Evolutionary conservation across 2,113 vertebrate species (phyloP).

Genomic region (Malaclemys terrapin): DNA sequence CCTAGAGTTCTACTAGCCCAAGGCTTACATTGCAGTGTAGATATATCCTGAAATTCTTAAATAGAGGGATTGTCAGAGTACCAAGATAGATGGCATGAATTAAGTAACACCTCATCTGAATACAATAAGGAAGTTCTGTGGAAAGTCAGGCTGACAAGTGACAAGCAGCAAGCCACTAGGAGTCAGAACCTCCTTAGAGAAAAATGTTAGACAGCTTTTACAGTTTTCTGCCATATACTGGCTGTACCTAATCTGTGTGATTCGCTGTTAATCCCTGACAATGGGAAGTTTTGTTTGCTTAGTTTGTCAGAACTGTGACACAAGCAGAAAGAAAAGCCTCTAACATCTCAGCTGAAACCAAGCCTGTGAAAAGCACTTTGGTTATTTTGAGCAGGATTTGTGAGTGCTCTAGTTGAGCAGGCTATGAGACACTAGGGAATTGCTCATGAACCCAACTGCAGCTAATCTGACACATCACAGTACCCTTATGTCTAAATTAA

Average conservation of each 20-base stretch:
- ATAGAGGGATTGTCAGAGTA: background rate
- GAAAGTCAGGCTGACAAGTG: background rate
- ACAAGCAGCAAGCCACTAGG: background rate
- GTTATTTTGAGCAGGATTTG: background rate
- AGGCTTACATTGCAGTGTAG: too few species aligned
- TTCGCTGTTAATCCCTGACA: background rate
- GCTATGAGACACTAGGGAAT: background rate
- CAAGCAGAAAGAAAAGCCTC: background rate
- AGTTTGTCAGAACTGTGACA: background rate
- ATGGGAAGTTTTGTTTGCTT: background rate
- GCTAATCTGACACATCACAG: background rate
- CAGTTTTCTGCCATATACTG: background rate
- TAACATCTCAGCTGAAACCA: background rate
- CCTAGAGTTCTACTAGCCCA: too few species aligned
- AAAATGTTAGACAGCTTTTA: background rate
- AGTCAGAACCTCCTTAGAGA: background rate
- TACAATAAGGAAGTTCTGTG: background rate
- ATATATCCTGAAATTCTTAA: background rate
- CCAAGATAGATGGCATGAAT: background rate
- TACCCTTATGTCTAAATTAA: background rate
- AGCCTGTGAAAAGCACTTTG: accelerated
- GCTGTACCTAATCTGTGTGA: background rate
- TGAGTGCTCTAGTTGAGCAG: background rate
- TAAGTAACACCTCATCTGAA: background rate
- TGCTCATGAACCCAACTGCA: background rate